Evolutionary conservation across 2,113 vertebrate genomes (phyloP).

Genomic region (Geococcyx californianus): DNA sequence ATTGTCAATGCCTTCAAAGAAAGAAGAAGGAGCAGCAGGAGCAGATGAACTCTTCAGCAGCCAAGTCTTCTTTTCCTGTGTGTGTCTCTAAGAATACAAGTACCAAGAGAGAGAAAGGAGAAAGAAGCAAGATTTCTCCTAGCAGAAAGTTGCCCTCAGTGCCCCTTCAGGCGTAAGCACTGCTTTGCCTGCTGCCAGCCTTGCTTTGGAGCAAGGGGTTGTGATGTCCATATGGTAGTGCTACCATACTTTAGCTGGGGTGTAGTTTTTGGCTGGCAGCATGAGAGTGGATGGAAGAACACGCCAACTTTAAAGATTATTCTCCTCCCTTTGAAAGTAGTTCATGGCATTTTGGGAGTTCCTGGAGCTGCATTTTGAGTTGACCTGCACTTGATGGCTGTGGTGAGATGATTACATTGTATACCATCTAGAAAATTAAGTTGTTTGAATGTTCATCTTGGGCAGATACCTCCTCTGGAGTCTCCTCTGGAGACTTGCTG

Average conservation of each 20-base stretch:
- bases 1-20: background rate
- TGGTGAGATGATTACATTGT: background rate
- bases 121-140: background rate
- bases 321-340: background rate
- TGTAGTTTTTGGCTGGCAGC: background rate
- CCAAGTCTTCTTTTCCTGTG: background rate
- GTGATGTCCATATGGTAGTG: background rate
- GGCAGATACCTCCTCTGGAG: background rate
- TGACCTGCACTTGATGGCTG: background rate
- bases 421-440: background rate
- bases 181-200: background rate
- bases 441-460: background rate
- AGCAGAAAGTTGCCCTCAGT: background rate
- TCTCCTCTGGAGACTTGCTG: background rate
- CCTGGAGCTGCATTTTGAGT: background rate
- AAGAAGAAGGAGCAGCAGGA: background rate
- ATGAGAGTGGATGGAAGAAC: background rate
- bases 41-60: background rate
- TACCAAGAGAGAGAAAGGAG: background rate
- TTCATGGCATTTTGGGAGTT: background rate
- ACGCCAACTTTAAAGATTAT: slow-evolving; percentile 13
- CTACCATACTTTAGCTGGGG: background rate
- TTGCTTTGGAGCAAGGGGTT: background rate
- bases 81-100: background rate
- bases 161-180: background rate